Evolutionary conservation across 2,888 invertebrate genomes (phyloP).

Genomic region (Iphiclides podalirius): DNA sequence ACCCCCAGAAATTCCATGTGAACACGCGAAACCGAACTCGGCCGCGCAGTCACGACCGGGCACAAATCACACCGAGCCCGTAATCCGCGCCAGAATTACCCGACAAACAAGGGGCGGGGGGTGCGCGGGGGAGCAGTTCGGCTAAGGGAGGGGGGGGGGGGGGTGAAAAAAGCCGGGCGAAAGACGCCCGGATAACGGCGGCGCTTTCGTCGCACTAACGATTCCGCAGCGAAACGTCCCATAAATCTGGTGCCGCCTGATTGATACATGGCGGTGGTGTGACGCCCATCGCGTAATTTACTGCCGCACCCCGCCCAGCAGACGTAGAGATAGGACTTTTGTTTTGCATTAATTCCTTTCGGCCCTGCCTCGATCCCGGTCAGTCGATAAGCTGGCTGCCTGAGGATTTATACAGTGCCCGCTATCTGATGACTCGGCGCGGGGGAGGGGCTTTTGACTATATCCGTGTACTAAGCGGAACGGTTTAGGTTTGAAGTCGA

Average conservation of each 20-base stretch:
- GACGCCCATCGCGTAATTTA: slow-evolving; percentile 84
- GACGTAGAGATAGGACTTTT: slow-evolving; percentile 78
- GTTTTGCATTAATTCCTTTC: slow-evolving; percentile 79
- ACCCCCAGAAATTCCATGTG: too few species aligned
- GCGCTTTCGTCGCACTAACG: slow-evolving; percentile 78
- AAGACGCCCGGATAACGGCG: slow-evolving; percentile 66
- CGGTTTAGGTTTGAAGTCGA: too few species aligned
- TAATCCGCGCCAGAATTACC: slow-evolving; percentile 32
- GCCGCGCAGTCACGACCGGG: slow-evolving; percentile 8
- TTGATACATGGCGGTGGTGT: slow-evolving; percentile 81
- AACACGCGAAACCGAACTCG: neutral
- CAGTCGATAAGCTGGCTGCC: slow-evolving; percentile 25
- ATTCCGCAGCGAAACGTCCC: slow-evolving; percentile 77
- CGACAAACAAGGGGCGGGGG: slow-evolving; percentile 37
- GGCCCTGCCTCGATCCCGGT: slow-evolving; percentile 38
- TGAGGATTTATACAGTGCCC: slow-evolving; percentile 14
- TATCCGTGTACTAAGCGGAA: too few species aligned
- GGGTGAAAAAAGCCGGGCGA: slow-evolving; percentile 42
- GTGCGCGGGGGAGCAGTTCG: neutral
- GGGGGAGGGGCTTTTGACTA: too few species aligned
- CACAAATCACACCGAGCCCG: slow-evolving; percentile 22
- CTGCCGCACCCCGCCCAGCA: slow-evolving; percentile 82
- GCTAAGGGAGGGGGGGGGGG: neutral
- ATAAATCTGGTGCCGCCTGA: slow-evolving; percentile 73
- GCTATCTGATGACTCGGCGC: neutral